phyloP scores from a whole-genome alignment of 2,797 vertebrate species.

The Acanthurus lineatus region DNA sequence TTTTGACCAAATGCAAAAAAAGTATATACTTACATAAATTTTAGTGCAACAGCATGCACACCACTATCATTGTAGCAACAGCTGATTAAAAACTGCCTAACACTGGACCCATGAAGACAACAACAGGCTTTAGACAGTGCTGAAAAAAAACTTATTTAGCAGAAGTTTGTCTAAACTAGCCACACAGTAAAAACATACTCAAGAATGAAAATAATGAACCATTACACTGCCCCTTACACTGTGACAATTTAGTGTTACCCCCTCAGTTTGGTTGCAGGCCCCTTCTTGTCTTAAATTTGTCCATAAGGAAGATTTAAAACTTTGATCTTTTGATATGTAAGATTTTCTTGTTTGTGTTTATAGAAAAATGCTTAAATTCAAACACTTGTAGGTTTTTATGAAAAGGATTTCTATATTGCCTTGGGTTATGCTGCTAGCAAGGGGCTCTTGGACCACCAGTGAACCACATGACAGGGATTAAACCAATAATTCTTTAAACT shows the following conservation, averaged over 20 bases:
- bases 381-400: neutral
- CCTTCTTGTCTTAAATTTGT: neutral
- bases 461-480: constrained; percentile 60
- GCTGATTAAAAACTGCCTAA: neutral
- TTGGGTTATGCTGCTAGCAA: constrained; percentile 12
- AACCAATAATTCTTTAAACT: constrained; percentile 60
- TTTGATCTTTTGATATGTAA: neutral
- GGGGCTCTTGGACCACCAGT: constrained; percentile 19
- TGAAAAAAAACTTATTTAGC: neutral
- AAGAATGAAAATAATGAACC: neutral
- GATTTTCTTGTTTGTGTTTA: neutral
- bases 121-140: neutral
- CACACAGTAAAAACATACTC: neutral
- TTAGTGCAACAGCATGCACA: neutral
- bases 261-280: too few relatives aligned
- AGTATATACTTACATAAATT: neutral
- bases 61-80: neutral
- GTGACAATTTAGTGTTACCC: neutral
- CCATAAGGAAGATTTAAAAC: neutral
- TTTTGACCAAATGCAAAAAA: neutral
- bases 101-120: too few relatives aligned
- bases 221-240: neutral
- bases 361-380: neutral
- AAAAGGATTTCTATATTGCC: constrained; percentile 7
- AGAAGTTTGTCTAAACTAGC: neutral